These are phyloP conservation scores for Eulemur albifrons DNA, from an alignment of 2,797 vertebrate genomes.

Conservation along the genomic window DNA sequence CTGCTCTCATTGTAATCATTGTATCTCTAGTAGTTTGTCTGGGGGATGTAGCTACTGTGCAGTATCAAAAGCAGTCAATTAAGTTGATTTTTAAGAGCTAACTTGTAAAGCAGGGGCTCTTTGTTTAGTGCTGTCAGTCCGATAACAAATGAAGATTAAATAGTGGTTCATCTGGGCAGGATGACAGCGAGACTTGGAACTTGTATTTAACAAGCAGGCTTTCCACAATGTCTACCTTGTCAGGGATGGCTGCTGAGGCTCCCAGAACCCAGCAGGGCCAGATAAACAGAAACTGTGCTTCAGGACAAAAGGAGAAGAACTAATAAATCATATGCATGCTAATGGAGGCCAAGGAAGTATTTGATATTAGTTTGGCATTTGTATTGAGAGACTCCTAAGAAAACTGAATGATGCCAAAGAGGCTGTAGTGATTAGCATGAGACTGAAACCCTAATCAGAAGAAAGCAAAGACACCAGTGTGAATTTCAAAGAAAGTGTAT, in stretches of 20 bases:
- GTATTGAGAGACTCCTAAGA: background rate
- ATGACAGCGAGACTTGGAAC: background rate
- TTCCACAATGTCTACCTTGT: background rate
- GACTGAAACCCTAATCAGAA: background rate
- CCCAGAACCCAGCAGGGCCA: background rate
- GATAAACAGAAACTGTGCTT: background rate
- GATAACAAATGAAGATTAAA: constrained; percentile 46
- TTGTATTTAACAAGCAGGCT: background rate
- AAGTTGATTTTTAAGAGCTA: background rate
- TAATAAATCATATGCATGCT: background rate
- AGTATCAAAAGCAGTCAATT: constrained; percentile 28
- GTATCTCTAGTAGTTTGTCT: background rate
- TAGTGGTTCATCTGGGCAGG: background rate
- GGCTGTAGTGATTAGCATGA: background rate
- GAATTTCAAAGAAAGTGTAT: background rate
- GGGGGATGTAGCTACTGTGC: background rate
- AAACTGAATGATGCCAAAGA: background rate
- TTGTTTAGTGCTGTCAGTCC: constrained; percentile 29
- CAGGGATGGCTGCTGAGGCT: background rate
- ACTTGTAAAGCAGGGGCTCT: background rate
- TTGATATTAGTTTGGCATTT: background rate
- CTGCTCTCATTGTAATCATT: background rate
- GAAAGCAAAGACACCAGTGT: background rate
- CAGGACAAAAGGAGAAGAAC: background rate
- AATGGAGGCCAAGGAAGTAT: background rate